Evolutionary conservation across 2,797 vertebrate species (phyloP).

Genomic region (Clarias fuscus): DNA sequence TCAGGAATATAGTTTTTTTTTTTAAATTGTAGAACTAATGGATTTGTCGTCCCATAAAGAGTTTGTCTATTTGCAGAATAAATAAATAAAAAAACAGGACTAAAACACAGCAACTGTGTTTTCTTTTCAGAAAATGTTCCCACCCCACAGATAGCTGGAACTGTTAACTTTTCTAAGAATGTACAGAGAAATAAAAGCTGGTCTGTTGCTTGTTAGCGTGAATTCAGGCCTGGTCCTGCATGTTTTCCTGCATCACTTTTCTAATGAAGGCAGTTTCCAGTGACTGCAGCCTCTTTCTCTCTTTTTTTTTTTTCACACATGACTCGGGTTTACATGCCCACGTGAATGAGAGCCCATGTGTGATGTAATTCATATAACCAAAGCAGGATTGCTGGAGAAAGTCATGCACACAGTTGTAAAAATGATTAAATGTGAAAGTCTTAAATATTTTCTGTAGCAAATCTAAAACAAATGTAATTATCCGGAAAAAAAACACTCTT

Average conservation of each 20-base stretch:
- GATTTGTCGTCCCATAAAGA: background rate
- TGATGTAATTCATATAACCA: background rate
- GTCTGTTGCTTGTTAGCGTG: constrained; percentile 1
- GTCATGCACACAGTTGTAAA: background rate
- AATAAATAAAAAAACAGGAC: background rate
- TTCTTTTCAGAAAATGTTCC: background rate
- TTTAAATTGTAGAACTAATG: background rate
- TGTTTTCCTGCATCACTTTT: background rate
- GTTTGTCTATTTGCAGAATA: background rate
- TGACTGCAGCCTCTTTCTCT: background rate
- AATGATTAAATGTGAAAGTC: background rate
- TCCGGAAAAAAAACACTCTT: background rate
- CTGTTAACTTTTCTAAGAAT: background rate
- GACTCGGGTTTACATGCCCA: background rate
- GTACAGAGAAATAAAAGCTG: background rate
- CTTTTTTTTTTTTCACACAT: background rate
- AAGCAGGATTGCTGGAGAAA: background rate
- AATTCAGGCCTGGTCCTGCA: background rate
- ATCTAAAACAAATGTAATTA: background rate
- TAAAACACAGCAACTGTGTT: background rate
- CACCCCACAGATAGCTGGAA: background rate
- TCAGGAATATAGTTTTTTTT: background rate
- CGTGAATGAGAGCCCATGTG: background rate
- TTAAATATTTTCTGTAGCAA: background rate
- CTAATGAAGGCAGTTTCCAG: background rate